Evolutionary conservation across 2,797 vertebrate genomes (phyloP).

Genomic region (Muraenolepis orangiensis): DNA sequence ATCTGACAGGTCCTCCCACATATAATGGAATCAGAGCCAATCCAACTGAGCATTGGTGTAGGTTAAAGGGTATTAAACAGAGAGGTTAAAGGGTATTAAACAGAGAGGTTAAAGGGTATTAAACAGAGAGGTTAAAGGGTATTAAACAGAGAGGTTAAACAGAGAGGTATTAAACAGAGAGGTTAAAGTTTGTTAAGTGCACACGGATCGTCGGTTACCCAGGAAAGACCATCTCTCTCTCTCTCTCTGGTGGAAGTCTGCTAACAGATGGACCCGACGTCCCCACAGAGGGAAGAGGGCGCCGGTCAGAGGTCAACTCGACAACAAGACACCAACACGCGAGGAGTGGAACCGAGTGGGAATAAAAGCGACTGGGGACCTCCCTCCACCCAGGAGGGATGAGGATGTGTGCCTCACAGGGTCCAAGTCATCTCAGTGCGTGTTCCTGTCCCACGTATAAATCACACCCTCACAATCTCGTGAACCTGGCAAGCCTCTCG

Average conservation of each 20-base stretch:
- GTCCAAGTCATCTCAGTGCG: no score
- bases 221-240: constrained; percentile 45
- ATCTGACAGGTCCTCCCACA: constrained; percentile 30
- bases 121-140: constrained; percentile 14
- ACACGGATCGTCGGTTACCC: constrained; percentile 37
- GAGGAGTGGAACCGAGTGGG: no score
- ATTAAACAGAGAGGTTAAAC: constrained; percentile 17
- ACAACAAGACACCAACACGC: constrained; percentile 36
- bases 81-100: constrained; percentile 15
- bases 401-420: no score
- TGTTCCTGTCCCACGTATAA: no score
- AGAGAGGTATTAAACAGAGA: constrained; percentile 19
- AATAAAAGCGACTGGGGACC: no score
- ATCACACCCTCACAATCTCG: constrained; percentile 9
- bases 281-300: constrained; percentile 14
- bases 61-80: constrained; percentile 15
- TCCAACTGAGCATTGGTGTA: constrained; percentile 18
- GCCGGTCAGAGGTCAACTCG: constrained; percentile 37
- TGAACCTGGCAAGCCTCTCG: constrained; percentile 22
- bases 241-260: constrained; percentile 23
- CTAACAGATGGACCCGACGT: constrained; percentile 41
- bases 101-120: constrained; percentile 12
- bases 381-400: no score
- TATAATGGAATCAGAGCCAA: constrained; percentile 41
- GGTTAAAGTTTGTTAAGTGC: no score